Percentiles rank a stretch among this genome's conserved stretches.
phyloP scores from a whole-genome alignment of 2,888 invertebrate species.

The Bombyx huttoni region DNA sequence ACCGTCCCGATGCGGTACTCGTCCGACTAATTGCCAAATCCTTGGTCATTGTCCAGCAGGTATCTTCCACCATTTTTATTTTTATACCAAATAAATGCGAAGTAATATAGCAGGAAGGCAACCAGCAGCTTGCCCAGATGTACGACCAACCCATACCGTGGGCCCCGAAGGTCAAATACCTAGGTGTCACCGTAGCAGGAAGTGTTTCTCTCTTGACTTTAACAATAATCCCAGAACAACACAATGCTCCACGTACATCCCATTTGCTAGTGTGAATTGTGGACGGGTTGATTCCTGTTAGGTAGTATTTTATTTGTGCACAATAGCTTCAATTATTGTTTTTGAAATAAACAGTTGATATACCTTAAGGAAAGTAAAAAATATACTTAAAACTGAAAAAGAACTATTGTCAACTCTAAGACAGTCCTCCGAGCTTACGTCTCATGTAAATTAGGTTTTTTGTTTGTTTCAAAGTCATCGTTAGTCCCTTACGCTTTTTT shows the following conservation, averaged over 20 bases:
- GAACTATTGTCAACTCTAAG: too few relatives aligned
- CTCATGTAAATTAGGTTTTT: too few relatives aligned
- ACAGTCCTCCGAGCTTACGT: too few relatives aligned
- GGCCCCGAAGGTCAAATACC: too few relatives aligned
- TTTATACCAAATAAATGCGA: constrained; percentile 28
- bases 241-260: constrained; percentile 27
- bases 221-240: constrained; percentile 42
- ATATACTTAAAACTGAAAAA: too few relatives aligned
- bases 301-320: not conserved
- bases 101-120: constrained; percentile 52
- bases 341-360: too few relatives aligned
- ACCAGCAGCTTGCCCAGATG: too few relatives aligned
- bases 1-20: constrained; percentile 31
- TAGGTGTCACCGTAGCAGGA: too few relatives aligned
- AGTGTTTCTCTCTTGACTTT: constrained; percentile 33
- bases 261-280: constrained; percentile 12
- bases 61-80: constrained; percentile 33
- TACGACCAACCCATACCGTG: too few relatives aligned
- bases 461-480: too few relatives aligned
- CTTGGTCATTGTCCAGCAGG: constrained; percentile 30
- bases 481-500: too few relatives aligned
- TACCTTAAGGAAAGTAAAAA: too few relatives aligned
- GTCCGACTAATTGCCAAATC: constrained; percentile 28
- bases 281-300: constrained; percentile 11
- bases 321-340: not conserved